A percentile compares a stretch with the other conserved stretches of the same genome.
Conservation (phyloP, 2,113 vertebrate species). For the Gambusia affinis region DNA sequence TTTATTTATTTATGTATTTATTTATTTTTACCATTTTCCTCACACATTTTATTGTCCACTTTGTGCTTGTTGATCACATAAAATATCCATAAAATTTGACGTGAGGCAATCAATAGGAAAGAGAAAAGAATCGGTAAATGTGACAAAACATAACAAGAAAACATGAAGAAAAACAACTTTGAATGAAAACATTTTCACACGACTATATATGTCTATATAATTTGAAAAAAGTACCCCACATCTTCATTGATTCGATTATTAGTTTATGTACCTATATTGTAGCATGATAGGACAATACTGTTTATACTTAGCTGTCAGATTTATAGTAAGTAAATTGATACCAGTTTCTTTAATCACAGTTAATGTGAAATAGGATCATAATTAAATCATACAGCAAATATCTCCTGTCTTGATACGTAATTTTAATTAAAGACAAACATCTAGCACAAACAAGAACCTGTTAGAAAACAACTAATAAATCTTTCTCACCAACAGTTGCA, state of each 20-base stretch:
- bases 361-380: neutral
- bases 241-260: neutral
- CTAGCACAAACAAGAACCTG: neutral
- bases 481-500: neutral
- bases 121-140: too few relatives aligned
- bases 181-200: too few relatives aligned
- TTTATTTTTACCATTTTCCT: too few relatives aligned
- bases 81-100: too few relatives aligned
- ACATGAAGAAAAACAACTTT: too few relatives aligned
- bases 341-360: neutral
- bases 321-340: neutral
- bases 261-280: neutral
- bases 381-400: neutral
- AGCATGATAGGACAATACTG: neutral
- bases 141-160: too few relatives aligned
- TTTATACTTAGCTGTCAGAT: neutral
- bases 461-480: slow-evolving; percentile 3
- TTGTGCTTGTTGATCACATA: too few relatives aligned
- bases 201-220: too few relatives aligned
- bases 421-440: neutral
- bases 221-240: neutral
- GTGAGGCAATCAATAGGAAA: too few relatives aligned
- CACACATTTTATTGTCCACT: too few relatives aligned
- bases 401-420: neutral
- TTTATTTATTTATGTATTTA: too few relatives aligned